Base-by-base conservation (phyloP, 1,140 invertebrate species). In the Drosophila ananassae region DNA sequence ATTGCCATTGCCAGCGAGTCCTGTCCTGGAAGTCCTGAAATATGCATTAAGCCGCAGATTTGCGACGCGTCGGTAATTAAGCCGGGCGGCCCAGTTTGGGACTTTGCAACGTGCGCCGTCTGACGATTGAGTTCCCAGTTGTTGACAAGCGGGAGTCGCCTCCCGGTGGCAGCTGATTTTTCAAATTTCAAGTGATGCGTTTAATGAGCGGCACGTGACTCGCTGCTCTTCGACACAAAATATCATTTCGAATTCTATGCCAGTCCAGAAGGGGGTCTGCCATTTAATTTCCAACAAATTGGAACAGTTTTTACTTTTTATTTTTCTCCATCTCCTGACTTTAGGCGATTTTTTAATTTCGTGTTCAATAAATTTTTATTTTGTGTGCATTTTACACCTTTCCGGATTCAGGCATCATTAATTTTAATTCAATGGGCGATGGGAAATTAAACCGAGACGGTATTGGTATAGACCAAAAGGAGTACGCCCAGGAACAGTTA, bases 171-270 rank as follows among this genome's bases (percentile, higher is more conserved):
- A 77, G 44, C 55, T 78, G 85, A 78, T 78, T 84, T 89, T 81
- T 90, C 52, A 74, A 79, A 79, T 79, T 89, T 90, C 80, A 81
- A 90, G 89, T 76, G 81, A 89, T 89, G 89, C 84, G 83, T 91
- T 85, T 90, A 90, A 90, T 90, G 89, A 90, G 89, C 69, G 78
- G 64, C 89, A 90, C 89, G 89, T 90, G 89, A 76, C 64, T 71
- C 41, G 32, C 51, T 17, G 32, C 52, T 13, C 34, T 25, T 17
- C 13, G 25, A 30, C 59, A 64, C 46, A 48, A 52, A 63, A 62
- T 50, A 61, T 55, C 55, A 62, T 73, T 73, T 51, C 25, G 30
- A 62, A 73, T 73, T 63, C 71, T 30, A 17, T 51, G 63, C 24
- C 63, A 50, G 71, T 60, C 51, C 46, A 34, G 8, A 41, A 44